Evolutionary conservation across 2,888 invertebrate species (phyloP).

Genomic region (Agriotes lineatus): DNA sequence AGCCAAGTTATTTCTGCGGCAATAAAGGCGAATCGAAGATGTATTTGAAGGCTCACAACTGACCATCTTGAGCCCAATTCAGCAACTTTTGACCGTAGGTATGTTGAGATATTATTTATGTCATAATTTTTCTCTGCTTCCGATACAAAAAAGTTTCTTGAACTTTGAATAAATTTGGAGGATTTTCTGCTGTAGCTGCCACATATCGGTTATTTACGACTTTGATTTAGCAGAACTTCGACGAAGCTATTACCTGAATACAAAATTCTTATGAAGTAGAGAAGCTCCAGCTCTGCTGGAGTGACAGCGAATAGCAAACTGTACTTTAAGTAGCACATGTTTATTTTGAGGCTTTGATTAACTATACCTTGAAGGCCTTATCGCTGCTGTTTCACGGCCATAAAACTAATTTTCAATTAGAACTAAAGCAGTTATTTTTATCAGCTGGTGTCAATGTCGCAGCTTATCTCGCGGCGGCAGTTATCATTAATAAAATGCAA

Average conservation of each 20-base stretch:
- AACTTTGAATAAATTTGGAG: slow-evolving; percentile 2
- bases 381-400: slow-evolving; percentile 1
- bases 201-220: not conserved
- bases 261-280: too few species aligned
- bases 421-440: slow-evolving; percentile 14
- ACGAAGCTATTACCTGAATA: too few species aligned
- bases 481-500: slow-evolving; percentile 2
- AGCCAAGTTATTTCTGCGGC: not conserved
- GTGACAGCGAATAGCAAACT: too few species aligned
- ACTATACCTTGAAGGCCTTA: not conserved
- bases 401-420: slow-evolving; percentile 28
- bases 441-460: slow-evolving; percentile 10
- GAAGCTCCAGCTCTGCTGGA: too few species aligned
- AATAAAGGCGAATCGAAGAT: not conserved
- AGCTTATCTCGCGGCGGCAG: not conserved
- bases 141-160: not conserved
- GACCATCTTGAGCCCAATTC: not conserved
- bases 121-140: not conserved
- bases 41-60: too few species aligned
- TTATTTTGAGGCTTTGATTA: not conserved
- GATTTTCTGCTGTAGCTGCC: not conserved
- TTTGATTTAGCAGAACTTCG: not conserved
- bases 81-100: not conserved
- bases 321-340: not conserved
- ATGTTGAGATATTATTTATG: not conserved